Percentiles rank a stretch among this genome's conserved stretches.
Conservation (phyloP, 2,113 vertebrate genomes). For the Sapayoa aenigma region DNA sequence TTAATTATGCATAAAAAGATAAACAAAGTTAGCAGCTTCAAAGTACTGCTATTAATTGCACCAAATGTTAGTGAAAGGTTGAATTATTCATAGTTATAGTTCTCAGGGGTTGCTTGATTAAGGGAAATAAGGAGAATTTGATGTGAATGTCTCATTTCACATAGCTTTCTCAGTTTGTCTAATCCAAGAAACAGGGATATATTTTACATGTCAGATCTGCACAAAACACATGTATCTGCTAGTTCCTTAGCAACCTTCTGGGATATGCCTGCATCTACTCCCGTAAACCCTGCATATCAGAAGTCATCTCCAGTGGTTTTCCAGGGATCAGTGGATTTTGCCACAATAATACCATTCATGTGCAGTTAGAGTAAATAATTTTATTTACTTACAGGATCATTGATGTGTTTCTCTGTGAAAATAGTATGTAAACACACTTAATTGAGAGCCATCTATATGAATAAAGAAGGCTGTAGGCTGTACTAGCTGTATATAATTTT, state of each 20-base stretch:
- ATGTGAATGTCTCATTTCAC: background rate
- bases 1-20: slow-evolving; percentile 59
- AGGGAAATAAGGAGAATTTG: slow-evolving; percentile 39
- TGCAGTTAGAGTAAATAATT: background rate
- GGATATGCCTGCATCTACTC: background rate
- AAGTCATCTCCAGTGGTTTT: background rate
- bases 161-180: background rate
- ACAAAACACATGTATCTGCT: slow-evolving; percentile 13
- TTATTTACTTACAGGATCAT: background rate
- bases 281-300: background rate
- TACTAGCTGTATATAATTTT: background rate
- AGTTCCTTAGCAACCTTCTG: slow-evolving; percentile 48
- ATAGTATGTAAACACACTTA: background rate
- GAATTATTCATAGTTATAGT: slow-evolving; percentile 65
- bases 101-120: slow-evolving; percentile 38
- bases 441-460: background rate
- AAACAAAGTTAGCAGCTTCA: slow-evolving; percentile 48
- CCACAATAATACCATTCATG: background rate
- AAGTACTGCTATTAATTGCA: slow-evolving; percentile 48
- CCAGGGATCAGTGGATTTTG: slow-evolving; percentile 6
- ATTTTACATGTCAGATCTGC: slow-evolving; percentile 10
- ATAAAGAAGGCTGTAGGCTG: background rate
- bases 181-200: slow-evolving; percentile 3
- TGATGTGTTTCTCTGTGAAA: background rate
- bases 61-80: slow-evolving; percentile 45